These are phyloP conservation scores for Bhutanitis thaidina DNA, from an alignment of 2,888 invertebrate species.

Conservation along the genomic window DNA sequence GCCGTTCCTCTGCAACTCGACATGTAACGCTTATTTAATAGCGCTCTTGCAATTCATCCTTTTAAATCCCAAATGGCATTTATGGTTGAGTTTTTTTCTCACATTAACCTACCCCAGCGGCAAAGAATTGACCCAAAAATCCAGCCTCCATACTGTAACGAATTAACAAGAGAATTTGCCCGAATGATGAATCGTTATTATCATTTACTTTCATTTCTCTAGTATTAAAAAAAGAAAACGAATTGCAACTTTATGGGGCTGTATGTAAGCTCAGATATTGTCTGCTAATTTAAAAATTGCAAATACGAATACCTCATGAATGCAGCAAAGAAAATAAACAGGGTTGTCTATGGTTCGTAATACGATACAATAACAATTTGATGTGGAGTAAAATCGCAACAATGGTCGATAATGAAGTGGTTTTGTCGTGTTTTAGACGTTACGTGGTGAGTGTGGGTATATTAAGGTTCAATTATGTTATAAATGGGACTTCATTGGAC, in stretches of 20 bases:
- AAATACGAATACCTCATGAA: constrained; percentile 26
- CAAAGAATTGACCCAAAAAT: constrained; percentile 50
- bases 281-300: constrained; percentile 34
- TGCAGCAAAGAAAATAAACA: constrained; percentile 31
- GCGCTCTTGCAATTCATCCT: constrained; percentile 12
- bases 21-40: constrained; percentile 9
- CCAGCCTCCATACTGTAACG: constrained; percentile 48
- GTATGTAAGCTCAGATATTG: constrained; percentile 14
- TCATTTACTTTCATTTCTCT: constrained; percentile 45
- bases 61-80: constrained; percentile 26
- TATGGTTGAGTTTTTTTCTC: constrained; percentile 40
- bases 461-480: constrained; percentile 71
- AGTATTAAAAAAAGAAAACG: constrained; percentile 10
- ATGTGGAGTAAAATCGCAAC: constrained; percentile 62
- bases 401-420: constrained; percentile 62
- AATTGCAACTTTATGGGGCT: constrained; percentile 11
- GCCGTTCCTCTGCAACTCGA: too few relatives aligned
- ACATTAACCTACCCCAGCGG: constrained; percentile 37
- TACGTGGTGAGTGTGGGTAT: constrained; percentile 54
- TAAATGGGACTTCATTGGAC: constrained; percentile 68
- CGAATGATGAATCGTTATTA: constrained; percentile 59
- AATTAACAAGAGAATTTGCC: constrained; percentile 68
- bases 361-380: constrained; percentile 45
- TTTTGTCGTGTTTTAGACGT: constrained; percentile 63
- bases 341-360: constrained; percentile 19